Evolutionary conservation across 2,797 vertebrate genomes (phyloP).

Genomic region (Heliangelus exortis): DNA sequence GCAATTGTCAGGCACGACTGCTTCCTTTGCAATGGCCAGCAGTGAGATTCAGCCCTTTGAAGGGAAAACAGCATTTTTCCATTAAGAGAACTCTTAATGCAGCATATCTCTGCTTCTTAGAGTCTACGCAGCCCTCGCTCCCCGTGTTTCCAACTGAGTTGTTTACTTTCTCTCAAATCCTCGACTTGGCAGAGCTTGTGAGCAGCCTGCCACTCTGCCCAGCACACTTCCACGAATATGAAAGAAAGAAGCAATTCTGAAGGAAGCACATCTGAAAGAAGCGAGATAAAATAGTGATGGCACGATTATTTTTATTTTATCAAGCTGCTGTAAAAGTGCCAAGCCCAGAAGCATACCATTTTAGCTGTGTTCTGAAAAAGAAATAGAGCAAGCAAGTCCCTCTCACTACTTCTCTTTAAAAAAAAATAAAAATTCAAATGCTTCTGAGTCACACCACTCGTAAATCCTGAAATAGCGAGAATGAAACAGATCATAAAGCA

Average conservation of each 20-base stretch:
- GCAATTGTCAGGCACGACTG: neutral
- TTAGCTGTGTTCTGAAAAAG: neutral
- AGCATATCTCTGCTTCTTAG: conserved; percentile 33
- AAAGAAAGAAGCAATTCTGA: conserved; percentile 54
- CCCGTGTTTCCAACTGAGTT: conserved; percentile 27
- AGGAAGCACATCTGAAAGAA: conserved; percentile 60
- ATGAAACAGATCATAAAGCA: conserved; percentile 30
- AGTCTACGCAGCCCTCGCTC: neutral
- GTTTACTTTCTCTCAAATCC: conserved; percentile 63
- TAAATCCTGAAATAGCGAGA: neutral
- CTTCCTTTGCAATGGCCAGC: neutral
- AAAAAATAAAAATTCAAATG: neutral
- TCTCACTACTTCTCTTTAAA: neutral
- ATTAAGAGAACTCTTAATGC: conserved; percentile 49
- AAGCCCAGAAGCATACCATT: conserved; percentile 2
- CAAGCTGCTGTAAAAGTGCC: conserved; percentile 58
- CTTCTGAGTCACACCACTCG: neutral
- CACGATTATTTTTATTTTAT: conserved; percentile 67
- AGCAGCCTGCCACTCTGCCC: conserved; percentile 45
- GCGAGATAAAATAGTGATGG: conserved; percentile 53
- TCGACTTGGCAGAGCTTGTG: conserved; percentile 49
- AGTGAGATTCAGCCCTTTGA: neutral
- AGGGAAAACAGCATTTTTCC: conserved; percentile 44
- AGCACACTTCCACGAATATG: conserved; percentile 35
- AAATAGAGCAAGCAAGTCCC: neutral